Conservation (phyloP, 1,140 invertebrate genomes). For the Drosophila repletoides region DNA sequence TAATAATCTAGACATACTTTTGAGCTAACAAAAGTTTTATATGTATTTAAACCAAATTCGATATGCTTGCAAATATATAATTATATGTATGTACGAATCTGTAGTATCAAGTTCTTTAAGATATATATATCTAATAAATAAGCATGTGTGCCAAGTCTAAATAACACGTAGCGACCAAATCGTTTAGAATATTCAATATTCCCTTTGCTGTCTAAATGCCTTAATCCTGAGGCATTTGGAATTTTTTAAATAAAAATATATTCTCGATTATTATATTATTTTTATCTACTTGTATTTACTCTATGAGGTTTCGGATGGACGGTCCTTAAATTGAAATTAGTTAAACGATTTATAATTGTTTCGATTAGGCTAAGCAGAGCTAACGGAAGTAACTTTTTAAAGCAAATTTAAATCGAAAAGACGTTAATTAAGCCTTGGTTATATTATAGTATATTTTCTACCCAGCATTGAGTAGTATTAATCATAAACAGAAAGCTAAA, state of each 20-base stretch:
- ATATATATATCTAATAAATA: slow-evolving; percentile 38
- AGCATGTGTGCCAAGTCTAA: slow-evolving; percentile 44
- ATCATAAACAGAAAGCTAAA: slow-evolving; percentile 27
- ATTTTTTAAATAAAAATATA: background rate
- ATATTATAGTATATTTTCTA: slow-evolving; percentile 24
- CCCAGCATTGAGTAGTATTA: slow-evolving; percentile 21
- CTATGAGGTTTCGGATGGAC: too few relatives aligned
- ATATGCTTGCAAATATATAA: slow-evolving; percentile 11
- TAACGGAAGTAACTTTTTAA: too few relatives aligned
- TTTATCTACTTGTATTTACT: background rate
- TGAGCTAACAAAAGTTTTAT: slow-evolving; percentile 1
- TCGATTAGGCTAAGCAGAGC: too few relatives aligned
- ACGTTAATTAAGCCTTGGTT: background rate
- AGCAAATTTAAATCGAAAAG: background rate
- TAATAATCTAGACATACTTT: slow-evolving; percentile 1
- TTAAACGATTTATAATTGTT: too few relatives aligned
- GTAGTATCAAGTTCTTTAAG: slow-evolving; percentile 28
- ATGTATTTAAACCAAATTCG: background rate
- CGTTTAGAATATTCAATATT: background rate
- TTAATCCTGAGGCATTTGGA: too few relatives aligned
- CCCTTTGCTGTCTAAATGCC: too few relatives aligned
- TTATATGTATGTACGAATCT: slow-evolving; percentile 18
- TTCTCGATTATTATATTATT: background rate
- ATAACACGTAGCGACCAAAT: slow-evolving; percentile 12
- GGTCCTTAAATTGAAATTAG: too few relatives aligned